A percentile compares a stretch with the other conserved stretches of the same genome.
Evolutionary conservation across 2,888 invertebrate genomes (phyloP).

Genomic region (Drosophila atripex): DNA sequence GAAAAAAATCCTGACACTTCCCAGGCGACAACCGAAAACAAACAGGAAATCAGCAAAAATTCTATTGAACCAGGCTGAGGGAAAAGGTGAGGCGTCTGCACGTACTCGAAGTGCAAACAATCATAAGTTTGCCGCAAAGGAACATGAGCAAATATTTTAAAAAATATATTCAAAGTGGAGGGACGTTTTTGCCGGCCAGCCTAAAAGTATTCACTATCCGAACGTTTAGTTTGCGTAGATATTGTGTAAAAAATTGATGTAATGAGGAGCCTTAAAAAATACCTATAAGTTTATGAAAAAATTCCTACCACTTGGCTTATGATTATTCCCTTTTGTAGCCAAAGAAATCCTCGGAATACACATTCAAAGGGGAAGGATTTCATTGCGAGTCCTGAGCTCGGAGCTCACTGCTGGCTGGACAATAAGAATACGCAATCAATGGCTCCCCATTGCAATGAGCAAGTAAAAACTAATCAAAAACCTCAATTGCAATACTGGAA

Average conservation of each 20-base stretch:
- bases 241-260: conserved; percentile 5
- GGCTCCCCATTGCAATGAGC: conserved; percentile 30
- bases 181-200: conserved; percentile 11
- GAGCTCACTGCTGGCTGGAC: conserved; percentile 11
- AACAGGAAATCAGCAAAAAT: conserved; percentile 50
- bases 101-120: conserved; percentile 61
- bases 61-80: conserved; percentile 57
- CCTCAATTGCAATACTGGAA: conserved; percentile 56
- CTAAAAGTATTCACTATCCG: conserved; percentile 39
- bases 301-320: conserved; percentile 4
- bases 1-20: conserved; percentile 52
- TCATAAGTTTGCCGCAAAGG: conserved; percentile 52
- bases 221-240: background rate
- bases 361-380: conserved; percentile 24
- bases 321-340: conserved; percentile 10
- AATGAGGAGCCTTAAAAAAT: no score
- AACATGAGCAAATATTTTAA: conserved; percentile 7
- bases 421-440: conserved; percentile 45
- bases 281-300: background rate
- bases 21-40: conserved; percentile 53
- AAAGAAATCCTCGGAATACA: conserved; percentile 8
- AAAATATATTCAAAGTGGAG: background rate
- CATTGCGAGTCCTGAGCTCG: conserved; percentile 2
- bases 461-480: conserved; percentile 66
- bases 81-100: conserved; percentile 55